phyloP scores from a whole-genome alignment of 2,797 vertebrate species.

The Heliangelus exortis region DNA sequence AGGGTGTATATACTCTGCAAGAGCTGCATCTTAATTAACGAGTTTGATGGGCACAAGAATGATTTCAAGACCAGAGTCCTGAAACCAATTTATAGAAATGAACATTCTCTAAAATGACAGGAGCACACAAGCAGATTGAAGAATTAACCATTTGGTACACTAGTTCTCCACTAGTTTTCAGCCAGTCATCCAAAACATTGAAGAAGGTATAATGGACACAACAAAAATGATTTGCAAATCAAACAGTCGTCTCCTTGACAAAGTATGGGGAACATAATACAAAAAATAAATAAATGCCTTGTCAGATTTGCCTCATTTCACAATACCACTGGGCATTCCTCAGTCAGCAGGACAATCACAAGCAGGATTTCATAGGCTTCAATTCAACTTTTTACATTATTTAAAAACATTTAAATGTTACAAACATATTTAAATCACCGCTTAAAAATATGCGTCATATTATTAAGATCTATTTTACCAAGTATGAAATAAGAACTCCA shows the following conservation, averaged over 20 bases:
- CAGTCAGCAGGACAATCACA: constrained; percentile 78
- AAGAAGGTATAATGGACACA: constrained; percentile 61
- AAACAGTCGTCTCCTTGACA: constrained; percentile 65
- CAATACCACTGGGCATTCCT: constrained; percentile 73
- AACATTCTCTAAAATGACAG: constrained; percentile 11
- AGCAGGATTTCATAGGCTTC: constrained; percentile 74
- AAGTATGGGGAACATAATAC: constrained; percentile 50
- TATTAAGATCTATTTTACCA: constrained; percentile 72
- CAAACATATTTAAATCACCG: constrained; percentile 78
- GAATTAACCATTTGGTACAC: constrained; percentile 60
- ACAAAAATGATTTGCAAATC: constrained; percentile 58
- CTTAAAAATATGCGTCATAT: constrained; percentile 70
- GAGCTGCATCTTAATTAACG: constrained; percentile 26
- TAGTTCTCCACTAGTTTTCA: constrained; percentile 59
- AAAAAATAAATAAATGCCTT: constrained; percentile 58
- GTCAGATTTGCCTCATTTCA: constrained; percentile 62
- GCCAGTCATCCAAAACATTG: constrained; percentile 50
- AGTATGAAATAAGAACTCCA: constrained; percentile 73
- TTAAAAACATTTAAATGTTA: constrained; percentile 77
- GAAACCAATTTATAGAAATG: constrained; percentile 27
- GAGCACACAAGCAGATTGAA: constrained; percentile 41
- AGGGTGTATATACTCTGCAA: not conserved
- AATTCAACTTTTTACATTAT: constrained; percentile 73
- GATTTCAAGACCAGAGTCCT: constrained; percentile 16
- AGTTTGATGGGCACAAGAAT: constrained; percentile 16